Base-by-base conservation (phyloP, 2,888 invertebrate species). In the Heteromurus nitidus region DNA sequence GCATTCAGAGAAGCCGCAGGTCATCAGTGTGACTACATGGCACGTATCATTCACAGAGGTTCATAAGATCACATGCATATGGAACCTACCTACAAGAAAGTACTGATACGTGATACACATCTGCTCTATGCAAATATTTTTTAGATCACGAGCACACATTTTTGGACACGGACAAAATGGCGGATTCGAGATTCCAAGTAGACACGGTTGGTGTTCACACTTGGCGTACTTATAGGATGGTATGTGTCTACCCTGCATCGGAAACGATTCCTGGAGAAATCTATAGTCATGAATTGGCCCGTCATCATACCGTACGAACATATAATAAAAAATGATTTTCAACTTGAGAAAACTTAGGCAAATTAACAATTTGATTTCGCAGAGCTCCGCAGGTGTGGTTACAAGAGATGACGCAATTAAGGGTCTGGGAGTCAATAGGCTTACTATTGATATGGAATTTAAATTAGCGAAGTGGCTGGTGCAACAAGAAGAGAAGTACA, bases 231-330 rank as follows among this genome's bases (percentile, higher is more conserved):
- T 80, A 67, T 18, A 18, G 73, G 5, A 18, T 80, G 44, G n/a
- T 80, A 47, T 80, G 80, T 7, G 69, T 83, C n/a, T 83, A 80
- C 22, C 72, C 83, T 3, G 24, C 72, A 0, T n/a, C 36, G 1
- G 28, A 42, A 26, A 70, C 70, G 7, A 70, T 83, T 53, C 83
- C 83, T 11, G 80, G 50, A n/a, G 72, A 80, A 80, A 55, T 80
- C 1, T 83, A 83, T 24, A 80, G 83, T 31, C 55, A 80, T 26
- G 80, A 80, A 31, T 28, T 83, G 3, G 53, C 64, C 58, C 79
- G 74, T 24, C 74, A 79, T 44, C 65, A 72, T 28, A 72, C 67
- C 1, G 76, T 76, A 50, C 50, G n/a, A 13, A 50, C 11, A 36
- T n/a, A n/a, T n/a, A n/a, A n/a, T n/a, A n/a, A n/a, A n/a, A n/a